Evolutionary conservation across 2,888 invertebrate species (phyloP).

Genomic region (Eucriotettix oculatus): DNA sequence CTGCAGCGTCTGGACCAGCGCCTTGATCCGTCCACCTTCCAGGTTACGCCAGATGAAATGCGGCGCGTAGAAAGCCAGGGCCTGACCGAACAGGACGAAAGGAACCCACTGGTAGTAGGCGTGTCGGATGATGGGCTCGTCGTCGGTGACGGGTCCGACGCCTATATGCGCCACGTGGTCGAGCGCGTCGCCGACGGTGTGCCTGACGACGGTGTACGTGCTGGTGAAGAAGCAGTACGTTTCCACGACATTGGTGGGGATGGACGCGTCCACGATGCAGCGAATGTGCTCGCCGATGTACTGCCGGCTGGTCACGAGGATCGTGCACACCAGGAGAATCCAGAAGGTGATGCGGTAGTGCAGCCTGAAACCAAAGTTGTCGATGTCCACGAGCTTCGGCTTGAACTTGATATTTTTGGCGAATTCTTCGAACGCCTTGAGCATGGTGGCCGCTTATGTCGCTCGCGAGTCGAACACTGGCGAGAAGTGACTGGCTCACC

Average conservation of each 20-base stretch:
- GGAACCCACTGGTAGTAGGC: slow-evolving; percentile 30
- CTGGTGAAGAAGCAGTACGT: slow-evolving; percentile 16
- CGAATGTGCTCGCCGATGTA: slow-evolving; percentile 17
- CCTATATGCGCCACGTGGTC: slow-evolving; percentile 16
- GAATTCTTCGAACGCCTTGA: slow-evolving; percentile 19
- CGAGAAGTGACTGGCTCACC: no score
- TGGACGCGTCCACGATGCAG: slow-evolving; percentile 12
- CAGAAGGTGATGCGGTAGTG: slow-evolving; percentile 22
- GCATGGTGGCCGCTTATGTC: slow-evolving; percentile 15
- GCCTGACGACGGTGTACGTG: slow-evolving; percentile 10
- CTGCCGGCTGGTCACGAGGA: slow-evolving; percentile 23
- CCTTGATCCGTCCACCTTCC: slow-evolving; percentile 22
- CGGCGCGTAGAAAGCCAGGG: slow-evolving; percentile 24
- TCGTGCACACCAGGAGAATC: slow-evolving; percentile 24
- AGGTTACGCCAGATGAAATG: slow-evolving; percentile 24
- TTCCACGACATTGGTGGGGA: slow-evolving; percentile 15
- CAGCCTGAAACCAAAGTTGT: slow-evolving; percentile 21
- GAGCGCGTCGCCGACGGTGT: slow-evolving; percentile 8
- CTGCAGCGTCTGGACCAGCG: neutral
- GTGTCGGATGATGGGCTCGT: slow-evolving; percentile 20
- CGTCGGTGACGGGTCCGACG: slow-evolving; percentile 17
- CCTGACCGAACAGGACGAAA: slow-evolving; percentile 26
- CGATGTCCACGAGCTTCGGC: slow-evolving; percentile 16
- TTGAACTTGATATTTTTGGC: slow-evolving; percentile 16
- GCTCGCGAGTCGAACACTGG: no score